These are phyloP conservation scores for Osmerus mordax DNA, from an alignment of 2,113 vertebrate species.

Conservation along the genomic window DNA sequence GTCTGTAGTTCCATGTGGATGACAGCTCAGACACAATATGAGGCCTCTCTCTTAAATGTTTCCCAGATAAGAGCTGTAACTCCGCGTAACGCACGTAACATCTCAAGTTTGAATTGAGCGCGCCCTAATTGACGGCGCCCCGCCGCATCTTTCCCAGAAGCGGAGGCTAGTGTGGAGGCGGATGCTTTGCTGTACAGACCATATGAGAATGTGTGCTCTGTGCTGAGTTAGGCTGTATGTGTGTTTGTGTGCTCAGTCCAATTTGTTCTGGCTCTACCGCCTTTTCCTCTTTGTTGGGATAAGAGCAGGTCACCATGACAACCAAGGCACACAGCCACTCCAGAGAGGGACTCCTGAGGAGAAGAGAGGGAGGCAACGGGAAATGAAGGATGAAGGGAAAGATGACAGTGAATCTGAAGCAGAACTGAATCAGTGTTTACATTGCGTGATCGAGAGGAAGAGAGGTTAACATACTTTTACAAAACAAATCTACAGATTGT, in stretches of 20 bases:
- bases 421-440: too few relatives aligned
- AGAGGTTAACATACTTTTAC: too few relatives aligned
- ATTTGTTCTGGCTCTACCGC: slow-evolving; percentile 28
- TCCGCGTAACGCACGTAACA: background rate
- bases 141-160: slow-evolving; percentile 20
- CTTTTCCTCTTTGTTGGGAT: slow-evolving; percentile 46
- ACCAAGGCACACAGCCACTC: slow-evolving; percentile 48
- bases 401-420: background rate
- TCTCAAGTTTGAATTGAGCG: slow-evolving; percentile 60
- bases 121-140: slow-evolving; percentile 8
- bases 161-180: slow-evolving; percentile 18
- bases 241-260: slow-evolving; percentile 26
- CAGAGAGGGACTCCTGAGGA: slow-evolving; percentile 40
- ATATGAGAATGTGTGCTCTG: background rate
- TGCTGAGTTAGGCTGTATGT: background rate
- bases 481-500: too few relatives aligned
- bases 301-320: slow-evolving; percentile 59
- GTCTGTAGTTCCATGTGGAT: too few relatives aligned
- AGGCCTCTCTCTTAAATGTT: background rate
- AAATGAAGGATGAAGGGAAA: background rate
- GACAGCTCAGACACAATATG: too few relatives aligned
- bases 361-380: background rate
- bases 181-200: background rate
- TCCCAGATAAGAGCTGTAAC: background rate
- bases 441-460: too few relatives aligned